A percentile compares a stretch with the other conserved stretches of the same genome.
Evolutionary conservation across 2,888 invertebrate species (phyloP).

Genomic region (Boloria euphrosyne): DNA sequence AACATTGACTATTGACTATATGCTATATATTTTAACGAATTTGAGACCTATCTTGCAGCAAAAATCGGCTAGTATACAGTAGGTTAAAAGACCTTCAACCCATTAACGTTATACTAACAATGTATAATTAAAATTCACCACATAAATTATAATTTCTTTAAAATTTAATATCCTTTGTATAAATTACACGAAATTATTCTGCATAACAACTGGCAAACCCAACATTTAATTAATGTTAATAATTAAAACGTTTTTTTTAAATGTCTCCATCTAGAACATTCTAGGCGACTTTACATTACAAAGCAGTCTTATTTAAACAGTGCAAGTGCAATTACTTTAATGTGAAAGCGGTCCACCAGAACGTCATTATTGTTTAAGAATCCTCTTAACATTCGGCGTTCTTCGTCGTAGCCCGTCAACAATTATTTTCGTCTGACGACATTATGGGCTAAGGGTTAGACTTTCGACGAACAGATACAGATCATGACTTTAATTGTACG

Average conservation of each 20-base stretch:
- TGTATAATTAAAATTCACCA: no score
- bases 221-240: conserved; percentile 12
- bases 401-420: conserved; percentile 42
- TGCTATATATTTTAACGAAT: neutral
- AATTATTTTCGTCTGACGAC: conserved; percentile 62
- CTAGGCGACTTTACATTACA: conserved; percentile 24
- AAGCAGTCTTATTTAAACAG: conserved; percentile 33
- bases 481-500: conserved; percentile 79
- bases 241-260: conserved; percentile 9
- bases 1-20: neutral
- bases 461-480: conserved; percentile 76
- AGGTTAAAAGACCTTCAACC: no score
- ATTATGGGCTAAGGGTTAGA: conserved; percentile 56
- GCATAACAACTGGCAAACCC: neutral
- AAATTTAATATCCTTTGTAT: neutral
- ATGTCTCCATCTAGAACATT: conserved; percentile 7
- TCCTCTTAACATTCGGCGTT: conserved; percentile 36
- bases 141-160: neutral
- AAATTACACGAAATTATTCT: neutral
- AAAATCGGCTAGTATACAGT: no score
- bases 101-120: no score
- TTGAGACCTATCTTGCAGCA: no score
- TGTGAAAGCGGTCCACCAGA: conserved; percentile 28
- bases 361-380: conserved; percentile 39
- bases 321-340: conserved; percentile 28